phyloP scores from a whole-genome alignment of 2,113 vertebrate genomes.

The Aspidoscelis tigris region DNA sequence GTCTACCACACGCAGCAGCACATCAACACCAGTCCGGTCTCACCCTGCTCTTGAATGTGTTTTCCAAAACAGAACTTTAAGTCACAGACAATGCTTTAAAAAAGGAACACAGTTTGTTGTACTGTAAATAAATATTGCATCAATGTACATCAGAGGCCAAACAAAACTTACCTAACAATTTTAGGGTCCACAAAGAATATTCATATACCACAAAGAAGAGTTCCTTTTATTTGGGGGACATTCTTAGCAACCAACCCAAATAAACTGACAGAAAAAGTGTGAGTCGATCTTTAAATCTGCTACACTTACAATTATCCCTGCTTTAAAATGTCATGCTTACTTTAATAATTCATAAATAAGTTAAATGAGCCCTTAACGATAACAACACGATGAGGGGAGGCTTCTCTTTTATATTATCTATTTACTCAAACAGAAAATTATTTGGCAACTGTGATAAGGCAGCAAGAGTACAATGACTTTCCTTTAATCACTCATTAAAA shows the following conservation, averaged over 20 bases:
- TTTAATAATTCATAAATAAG: conserved; percentile 78
- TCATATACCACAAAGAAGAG: conserved; percentile 63
- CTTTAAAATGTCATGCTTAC: conserved; percentile 71
- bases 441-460: conserved; percentile 87
- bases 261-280: conserved; percentile 68
- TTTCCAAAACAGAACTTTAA: conserved; percentile 59
- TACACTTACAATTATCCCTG: conserved; percentile 79
- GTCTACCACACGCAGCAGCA: too few species aligned
- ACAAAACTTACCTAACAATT: conserved; percentile 74
- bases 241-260: conserved; percentile 66
- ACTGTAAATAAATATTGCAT: conserved; percentile 82
- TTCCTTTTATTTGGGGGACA: conserved; percentile 75
- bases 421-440: conserved; percentile 85
- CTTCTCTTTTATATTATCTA: conserved; percentile 83
- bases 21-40: too few species aligned
- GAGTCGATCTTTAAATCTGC: conserved; percentile 64
- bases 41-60: conserved; percentile 55
- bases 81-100: conserved; percentile 64
- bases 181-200: conserved; percentile 74
- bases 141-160: conserved; percentile 78
- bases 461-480: conserved; percentile 84
- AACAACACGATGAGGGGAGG: conserved; percentile 80
- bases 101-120: conserved; percentile 74
- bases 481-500: conserved; percentile 87
- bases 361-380: conserved; percentile 78